Conservation (phyloP, 2,113 vertebrate species). For the Cariama cristata region DNA sequence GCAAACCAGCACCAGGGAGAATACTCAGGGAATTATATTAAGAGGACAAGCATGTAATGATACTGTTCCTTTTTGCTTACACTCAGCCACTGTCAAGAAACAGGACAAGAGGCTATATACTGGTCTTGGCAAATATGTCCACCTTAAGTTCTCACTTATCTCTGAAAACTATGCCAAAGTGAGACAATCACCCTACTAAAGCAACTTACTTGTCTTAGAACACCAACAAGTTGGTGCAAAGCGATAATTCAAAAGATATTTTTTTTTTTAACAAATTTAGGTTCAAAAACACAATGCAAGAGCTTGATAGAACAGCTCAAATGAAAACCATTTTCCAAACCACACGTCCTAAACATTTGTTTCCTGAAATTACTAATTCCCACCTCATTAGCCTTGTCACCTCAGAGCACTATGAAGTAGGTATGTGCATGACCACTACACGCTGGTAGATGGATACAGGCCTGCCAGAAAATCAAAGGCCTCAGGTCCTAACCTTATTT, state of each 20-base stretch:
- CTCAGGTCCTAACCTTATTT: background rate
- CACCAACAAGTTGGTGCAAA: background rate
- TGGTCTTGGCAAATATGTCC: background rate
- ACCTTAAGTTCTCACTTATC: background rate
- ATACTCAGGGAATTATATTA: background rate
- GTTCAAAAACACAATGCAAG: background rate
- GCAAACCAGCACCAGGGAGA: background rate
- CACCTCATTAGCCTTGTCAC: background rate
- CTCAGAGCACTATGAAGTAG: background rate
- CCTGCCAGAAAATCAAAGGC: background rate
- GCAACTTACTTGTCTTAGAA: background rate
- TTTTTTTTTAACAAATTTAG: background rate
- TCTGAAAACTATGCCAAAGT: background rate
- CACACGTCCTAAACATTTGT: background rate
- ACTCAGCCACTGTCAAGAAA: background rate
- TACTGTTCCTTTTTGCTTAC: background rate
- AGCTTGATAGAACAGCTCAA: background rate
- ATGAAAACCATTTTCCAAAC: background rate
- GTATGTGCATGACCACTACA: rapidly evolving
- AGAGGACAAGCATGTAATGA: background rate
- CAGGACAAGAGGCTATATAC: background rate
- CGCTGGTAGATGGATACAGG: rapidly evolving
- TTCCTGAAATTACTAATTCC: background rate
- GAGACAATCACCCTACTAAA: background rate
- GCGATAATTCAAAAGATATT: background rate